A percentile compares a stretch with the other conserved stretches of the same genome.
Evolutionary conservation across 2,888 invertebrate genomes (phyloP).

Genomic region (Pantelozetes paolii): DNA sequence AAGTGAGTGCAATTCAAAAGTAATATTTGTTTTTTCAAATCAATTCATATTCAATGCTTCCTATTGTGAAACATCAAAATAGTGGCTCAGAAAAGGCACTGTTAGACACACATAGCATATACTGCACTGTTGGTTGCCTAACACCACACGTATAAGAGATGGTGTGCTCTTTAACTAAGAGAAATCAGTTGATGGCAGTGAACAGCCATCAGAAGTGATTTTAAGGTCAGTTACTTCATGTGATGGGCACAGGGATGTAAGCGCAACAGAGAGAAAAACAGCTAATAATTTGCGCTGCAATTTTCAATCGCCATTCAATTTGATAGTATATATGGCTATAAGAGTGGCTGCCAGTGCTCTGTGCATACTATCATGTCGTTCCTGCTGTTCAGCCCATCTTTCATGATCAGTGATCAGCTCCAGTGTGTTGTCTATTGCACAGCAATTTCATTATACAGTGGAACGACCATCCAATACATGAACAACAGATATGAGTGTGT

Average conservation of each 20-base stretch:
- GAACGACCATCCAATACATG: neutral
- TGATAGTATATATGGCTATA: neutral
- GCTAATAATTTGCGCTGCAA: neutral
- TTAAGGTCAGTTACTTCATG: constrained; percentile 20
- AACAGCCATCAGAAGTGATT: constrained; percentile 15
- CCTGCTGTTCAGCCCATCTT: constrained; percentile 22
- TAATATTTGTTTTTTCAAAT: constrained; percentile 12
- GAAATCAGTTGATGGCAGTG: neutral
- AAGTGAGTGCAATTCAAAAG: neutral
- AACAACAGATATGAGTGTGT: neutral
- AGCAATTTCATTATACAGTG: constrained; percentile 7
- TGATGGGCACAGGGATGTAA: neutral
- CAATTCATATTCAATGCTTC: neutral
- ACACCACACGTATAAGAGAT: neutral
- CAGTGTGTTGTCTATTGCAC: neutral
- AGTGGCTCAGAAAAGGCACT: neutral
- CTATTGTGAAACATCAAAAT: constrained; percentile 6
- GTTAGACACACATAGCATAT: neutral
- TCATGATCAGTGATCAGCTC: constrained; percentile 14
- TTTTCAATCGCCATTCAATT: neutral
- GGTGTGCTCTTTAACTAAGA: neutral
- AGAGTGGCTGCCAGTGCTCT: neutral
- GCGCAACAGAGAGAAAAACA: neutral
- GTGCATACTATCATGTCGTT: constrained; percentile 9
- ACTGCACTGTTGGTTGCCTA: constrained; percentile 20